Percentiles rank a stretch among this genome's conserved stretches.
Evolutionary conservation across 2,888 invertebrate genomes (phyloP).

Genomic region (Blastobasis adustella): DNA sequence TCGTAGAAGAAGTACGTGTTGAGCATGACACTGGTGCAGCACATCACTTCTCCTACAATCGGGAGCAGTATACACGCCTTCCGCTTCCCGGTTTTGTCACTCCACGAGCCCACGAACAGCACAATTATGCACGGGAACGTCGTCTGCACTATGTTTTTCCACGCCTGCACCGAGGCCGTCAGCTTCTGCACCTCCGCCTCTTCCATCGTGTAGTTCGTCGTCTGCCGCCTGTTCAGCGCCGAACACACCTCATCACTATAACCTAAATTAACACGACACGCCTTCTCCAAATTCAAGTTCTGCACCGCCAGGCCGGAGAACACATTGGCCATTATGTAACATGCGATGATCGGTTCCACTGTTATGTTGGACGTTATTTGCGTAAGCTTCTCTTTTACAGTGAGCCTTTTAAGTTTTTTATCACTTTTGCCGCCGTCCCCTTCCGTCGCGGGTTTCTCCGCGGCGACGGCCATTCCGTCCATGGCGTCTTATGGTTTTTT

Average conservation of each 20-base stretch:
- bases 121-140: slow-evolving; percentile 87
- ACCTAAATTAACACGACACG: slow-evolving; percentile 86
- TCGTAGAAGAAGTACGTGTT: slow-evolving; percentile 85
- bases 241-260: slow-evolving; percentile 82
- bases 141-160: slow-evolving; percentile 90
- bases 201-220: slow-evolving; percentile 72
- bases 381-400: slow-evolving; percentile 57
- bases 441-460: slow-evolving; percentile 40
- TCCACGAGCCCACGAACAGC: slow-evolving; percentile 88
- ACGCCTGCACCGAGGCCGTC: slow-evolving; percentile 85
- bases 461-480: slow-evolving; percentile 55
- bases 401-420: slow-evolving; percentile 36
- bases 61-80: slow-evolving; percentile 89
- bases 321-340: slow-evolving; percentile 80
- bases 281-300: slow-evolving; percentile 82
- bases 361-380: slow-evolving; percentile 77
- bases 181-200: slow-evolving; percentile 80
- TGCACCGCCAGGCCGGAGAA: slow-evolving; percentile 86
- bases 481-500: slow-evolving; percentile 28
- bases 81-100: slow-evolving; percentile 79
- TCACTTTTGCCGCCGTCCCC: slow-evolving; percentile 40
- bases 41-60: slow-evolving; percentile 85
- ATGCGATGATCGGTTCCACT: slow-evolving; percentile 80
- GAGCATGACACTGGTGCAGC: slow-evolving; percentile 83
- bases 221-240: slow-evolving; percentile 82